A percentile compares a stretch with the other conserved stretches of the same genome.
Evolutionary conservation across 2,113 vertebrate species (phyloP).

Genomic region (Centropus unirufus): DNA sequence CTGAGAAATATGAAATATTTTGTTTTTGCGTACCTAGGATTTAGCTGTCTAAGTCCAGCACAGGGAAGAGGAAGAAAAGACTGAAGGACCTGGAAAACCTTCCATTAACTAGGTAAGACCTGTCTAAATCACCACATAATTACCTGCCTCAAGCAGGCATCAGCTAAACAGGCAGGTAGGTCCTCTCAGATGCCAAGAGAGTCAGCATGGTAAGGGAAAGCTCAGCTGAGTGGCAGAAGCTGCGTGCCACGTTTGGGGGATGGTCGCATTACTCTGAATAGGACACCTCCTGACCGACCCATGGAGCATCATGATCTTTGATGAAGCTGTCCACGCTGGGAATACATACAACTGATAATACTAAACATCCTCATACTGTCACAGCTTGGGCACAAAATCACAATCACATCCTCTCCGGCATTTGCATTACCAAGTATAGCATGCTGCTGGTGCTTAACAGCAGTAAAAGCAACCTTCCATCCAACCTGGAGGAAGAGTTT

Average conservation of each 20-base stretch:
- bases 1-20: neutral
- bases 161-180: neutral
- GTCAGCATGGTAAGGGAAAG: neutral
- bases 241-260: neutral
- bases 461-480: conserved; percentile 2
- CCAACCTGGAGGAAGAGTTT: conserved; percentile 20
- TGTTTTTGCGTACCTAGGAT: neutral
- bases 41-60: neutral
- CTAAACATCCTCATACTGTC: neutral
- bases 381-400: neutral
- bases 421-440: neutral
- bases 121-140: neutral
- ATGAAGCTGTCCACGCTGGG: neutral
- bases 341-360: neutral
- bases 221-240: neutral
- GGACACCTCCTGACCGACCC: accelerated
- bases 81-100: neutral
- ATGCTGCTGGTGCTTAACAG: neutral
- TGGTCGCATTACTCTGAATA: neutral
- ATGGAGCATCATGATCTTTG: accelerated
- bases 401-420: neutral
- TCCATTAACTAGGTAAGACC: neutral
- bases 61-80: neutral
- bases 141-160: neutral
- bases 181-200: neutral